Conservation (phyloP, 1,140 invertebrate species). For the Drosophila ananassae region DNA sequence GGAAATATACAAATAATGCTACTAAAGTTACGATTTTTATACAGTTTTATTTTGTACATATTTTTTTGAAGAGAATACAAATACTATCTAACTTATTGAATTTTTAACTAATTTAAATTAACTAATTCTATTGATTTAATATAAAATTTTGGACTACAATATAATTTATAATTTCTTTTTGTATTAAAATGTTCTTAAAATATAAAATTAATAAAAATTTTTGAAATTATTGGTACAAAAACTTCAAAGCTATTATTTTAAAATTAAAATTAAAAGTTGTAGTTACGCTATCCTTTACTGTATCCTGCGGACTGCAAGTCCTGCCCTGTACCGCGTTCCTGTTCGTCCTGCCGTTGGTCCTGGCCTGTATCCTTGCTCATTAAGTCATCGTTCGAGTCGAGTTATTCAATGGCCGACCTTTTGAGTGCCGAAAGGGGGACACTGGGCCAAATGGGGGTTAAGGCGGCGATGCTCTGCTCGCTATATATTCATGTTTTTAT, state of each 20-base stretch:
- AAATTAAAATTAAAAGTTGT: too few relatives aligned
- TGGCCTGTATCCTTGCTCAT: slow-evolving; percentile 63
- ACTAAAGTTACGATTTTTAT: not conserved
- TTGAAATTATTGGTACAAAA: too few relatives aligned
- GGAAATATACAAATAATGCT: not conserved
- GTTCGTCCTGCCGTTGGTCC: not conserved
- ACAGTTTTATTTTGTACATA: not conserved
- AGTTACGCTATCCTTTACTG: not conserved
- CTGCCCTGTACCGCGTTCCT: too few relatives aligned
- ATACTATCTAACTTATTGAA: too few relatives aligned
- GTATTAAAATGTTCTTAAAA: too few relatives aligned
- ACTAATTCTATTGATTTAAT: too few relatives aligned
- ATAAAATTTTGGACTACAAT: too few relatives aligned
- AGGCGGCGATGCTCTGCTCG: slow-evolving; percentile 5
- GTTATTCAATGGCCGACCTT: slow-evolving; percentile 79
- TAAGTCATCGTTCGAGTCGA: slow-evolving; percentile 74
- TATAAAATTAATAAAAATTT: too few relatives aligned
- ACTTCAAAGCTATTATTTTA: too few relatives aligned
- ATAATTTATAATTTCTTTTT: too few relatives aligned
- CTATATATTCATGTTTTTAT: slow-evolving; percentile 56
- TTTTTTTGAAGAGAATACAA: not conserved
- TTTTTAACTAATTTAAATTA: too few relatives aligned
- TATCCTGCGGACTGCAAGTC: not conserved
- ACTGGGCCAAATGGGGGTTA: slow-evolving; percentile 8
- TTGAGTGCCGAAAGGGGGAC: slow-evolving; percentile 60